A percentile compares a stretch with the other conserved stretches of the same genome.
Conservation (phyloP, 1,140 invertebrate genomes). For the Cyphomyrmex costatus region DNA sequence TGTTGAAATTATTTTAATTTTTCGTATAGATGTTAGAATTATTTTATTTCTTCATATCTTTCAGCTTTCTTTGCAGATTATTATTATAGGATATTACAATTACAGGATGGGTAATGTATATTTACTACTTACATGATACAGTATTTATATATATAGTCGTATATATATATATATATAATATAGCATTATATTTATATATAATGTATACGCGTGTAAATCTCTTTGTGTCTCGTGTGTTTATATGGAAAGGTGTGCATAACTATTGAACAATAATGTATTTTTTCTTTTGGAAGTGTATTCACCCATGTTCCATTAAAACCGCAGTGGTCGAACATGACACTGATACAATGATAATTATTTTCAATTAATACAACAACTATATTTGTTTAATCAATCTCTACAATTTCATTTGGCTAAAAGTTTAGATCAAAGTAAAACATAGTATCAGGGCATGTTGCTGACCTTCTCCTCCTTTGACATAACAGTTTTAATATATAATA, state of each 20-base stretch:
- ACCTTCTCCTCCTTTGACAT: slow-evolving; percentile 43
- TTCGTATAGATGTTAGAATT: slow-evolving; percentile 56
- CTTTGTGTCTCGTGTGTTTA: slow-evolving; percentile 54
- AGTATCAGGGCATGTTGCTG: slow-evolving; percentile 69
- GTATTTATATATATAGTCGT: slow-evolving; percentile 77
- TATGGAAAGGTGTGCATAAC: slow-evolving; percentile 70
- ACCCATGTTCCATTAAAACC: slow-evolving; percentile 78
- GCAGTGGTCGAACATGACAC: slow-evolving; percentile 80
- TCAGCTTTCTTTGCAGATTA: slow-evolving; percentile 54
- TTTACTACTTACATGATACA: slow-evolving; percentile 81
- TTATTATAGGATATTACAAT: slow-evolving; percentile 55
- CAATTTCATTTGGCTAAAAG: slow-evolving; percentile 68
- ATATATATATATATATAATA: slow-evolving; percentile 74
- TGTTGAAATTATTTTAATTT: slow-evolving; percentile 26
- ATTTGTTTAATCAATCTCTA: slow-evolving; percentile 69
- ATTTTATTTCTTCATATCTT: slow-evolving; percentile 59
- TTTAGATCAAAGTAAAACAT: slow-evolving; percentile 71
- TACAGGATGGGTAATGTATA: slow-evolving; percentile 71
- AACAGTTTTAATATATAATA: slow-evolving; percentile 63
- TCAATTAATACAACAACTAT: slow-evolving; percentile 68
- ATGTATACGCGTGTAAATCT: slow-evolving; percentile 68
- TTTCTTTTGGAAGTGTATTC: slow-evolving; percentile 72
- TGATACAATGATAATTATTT: slow-evolving; percentile 78
- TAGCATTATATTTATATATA: slow-evolving; percentile 77
- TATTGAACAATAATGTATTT: slow-evolving; percentile 72